These are phyloP conservation scores for Lycorma delicatula DNA, from an alignment of 1,140 invertebrate genomes.

Conservation along the genomic window DNA sequence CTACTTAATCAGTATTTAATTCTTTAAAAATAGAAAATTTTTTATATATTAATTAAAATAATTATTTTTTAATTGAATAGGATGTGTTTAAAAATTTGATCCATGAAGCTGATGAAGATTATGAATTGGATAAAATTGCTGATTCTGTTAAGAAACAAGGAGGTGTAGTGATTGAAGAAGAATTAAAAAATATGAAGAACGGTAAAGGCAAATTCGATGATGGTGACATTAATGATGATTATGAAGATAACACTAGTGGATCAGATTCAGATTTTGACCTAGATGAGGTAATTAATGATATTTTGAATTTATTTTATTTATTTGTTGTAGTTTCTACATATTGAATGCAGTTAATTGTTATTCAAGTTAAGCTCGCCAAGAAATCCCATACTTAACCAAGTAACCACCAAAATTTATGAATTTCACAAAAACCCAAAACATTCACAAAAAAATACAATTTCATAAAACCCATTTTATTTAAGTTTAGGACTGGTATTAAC, in stretches of 20 bases:
- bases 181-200: slow-evolving; percentile 17
- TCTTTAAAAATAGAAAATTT: too few species aligned
- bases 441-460: too few species aligned
- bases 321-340: too few species aligned
- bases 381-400: too few species aligned
- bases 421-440: too few species aligned
- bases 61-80: slow-evolving; percentile 31
- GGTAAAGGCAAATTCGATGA: slow-evolving; percentile 26
- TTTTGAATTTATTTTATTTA: background rate
- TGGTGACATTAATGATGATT: slow-evolving; percentile 31
- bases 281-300: slow-evolving; percentile 38
- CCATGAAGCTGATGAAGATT: slow-evolving; percentile 73
- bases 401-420: too few species aligned
- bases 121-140: slow-evolving; percentile 72
- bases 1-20: too few species aligned
- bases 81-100: slow-evolving; percentile 77
- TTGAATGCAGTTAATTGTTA: too few species aligned
- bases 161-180: slow-evolving; percentile 44
- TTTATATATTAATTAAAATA: background rate
- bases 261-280: slow-evolving; percentile 48
- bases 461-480: too few species aligned
- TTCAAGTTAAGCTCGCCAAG: too few species aligned
- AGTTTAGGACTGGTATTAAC: too few species aligned
- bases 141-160: slow-evolving; percentile 65
- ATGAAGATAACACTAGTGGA: slow-evolving; percentile 34